These are phyloP conservation scores for Eueremaeus valkanovi DNA, from an alignment of 2,888 invertebrate species.

Conservation along the genomic window DNA sequence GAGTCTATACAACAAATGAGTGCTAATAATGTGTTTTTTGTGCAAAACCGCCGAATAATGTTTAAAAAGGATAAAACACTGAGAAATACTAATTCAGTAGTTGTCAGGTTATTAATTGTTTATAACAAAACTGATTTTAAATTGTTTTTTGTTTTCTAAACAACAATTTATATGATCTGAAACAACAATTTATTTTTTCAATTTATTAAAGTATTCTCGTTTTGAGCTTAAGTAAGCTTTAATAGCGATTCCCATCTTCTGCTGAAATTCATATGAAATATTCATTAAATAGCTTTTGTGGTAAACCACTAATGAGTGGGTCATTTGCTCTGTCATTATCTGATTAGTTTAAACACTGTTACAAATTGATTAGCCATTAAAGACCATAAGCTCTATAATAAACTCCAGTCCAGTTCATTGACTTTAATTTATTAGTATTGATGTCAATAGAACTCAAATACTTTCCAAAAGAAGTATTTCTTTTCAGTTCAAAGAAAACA, in stretches of 20 bases:
- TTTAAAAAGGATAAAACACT: background rate
- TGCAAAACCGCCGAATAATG: background rate
- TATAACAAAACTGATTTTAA: background rate
- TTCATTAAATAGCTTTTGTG: background rate
- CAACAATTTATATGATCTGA: background rate
- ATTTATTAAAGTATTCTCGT: background rate
- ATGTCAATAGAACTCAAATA: background rate
- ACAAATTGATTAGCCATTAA: background rate
- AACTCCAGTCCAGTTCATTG: background rate
- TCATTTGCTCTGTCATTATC: background rate
- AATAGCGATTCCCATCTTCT: background rate
- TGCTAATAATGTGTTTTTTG: background rate
- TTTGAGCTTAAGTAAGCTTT: background rate
- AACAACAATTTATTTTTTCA: background rate
- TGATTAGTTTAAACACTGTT: background rate
- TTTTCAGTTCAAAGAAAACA: too few species aligned
- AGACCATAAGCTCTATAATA: too few species aligned
- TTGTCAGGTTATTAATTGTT: slow-evolving; percentile 3
- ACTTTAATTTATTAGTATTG: background rate
- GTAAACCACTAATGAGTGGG: slow-evolving; percentile 5
- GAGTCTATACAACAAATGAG: background rate
- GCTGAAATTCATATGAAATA: background rate
- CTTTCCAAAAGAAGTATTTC: too few species aligned
- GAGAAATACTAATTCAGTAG: background rate
- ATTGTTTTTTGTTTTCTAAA: background rate